phyloP scores from a whole-genome alignment of 2,797 vertebrate genomes.

The Enteromius mattozi region DNA sequence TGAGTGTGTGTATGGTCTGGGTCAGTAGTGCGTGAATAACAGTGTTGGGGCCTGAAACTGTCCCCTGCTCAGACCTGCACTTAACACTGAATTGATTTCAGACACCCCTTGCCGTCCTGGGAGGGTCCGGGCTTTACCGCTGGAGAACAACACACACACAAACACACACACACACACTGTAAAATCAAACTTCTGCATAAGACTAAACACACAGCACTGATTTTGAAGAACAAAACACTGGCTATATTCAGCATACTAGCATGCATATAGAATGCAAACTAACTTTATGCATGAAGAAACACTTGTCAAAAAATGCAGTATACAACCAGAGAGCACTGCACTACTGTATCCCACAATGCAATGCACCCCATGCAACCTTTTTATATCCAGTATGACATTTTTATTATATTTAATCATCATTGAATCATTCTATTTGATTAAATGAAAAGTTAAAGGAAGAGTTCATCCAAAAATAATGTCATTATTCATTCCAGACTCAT shows the following conservation, averaged over 20 bases:
- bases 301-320: neutral
- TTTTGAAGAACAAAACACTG: neutral
- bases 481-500: neutral
- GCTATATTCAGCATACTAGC: neutral
- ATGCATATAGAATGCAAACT: neutral
- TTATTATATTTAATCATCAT: neutral
- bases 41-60: slow-evolving; percentile 64
- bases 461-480: neutral
- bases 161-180: slow-evolving; percentile 53
- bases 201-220: neutral
- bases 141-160: slow-evolving; percentile 56
- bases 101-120: slow-evolving; percentile 73
- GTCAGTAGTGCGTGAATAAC: slow-evolving; percentile 77
- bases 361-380: neutral
- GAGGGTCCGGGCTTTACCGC: slow-evolving; percentile 48
- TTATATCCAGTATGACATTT: neutral
- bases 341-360: neutral
- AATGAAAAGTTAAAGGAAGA: neutral
- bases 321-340: neutral
- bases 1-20: slow-evolving; percentile 56
- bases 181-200: slow-evolving; percentile 9
- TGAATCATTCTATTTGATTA: neutral
- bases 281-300: neutral
- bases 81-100: slow-evolving; percentile 87
- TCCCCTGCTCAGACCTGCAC: slow-evolving; percentile 79